These are phyloP conservation scores for Glossophaga mutica DNA, from an alignment of 2,797 vertebrate species.

Conservation along the genomic window DNA sequence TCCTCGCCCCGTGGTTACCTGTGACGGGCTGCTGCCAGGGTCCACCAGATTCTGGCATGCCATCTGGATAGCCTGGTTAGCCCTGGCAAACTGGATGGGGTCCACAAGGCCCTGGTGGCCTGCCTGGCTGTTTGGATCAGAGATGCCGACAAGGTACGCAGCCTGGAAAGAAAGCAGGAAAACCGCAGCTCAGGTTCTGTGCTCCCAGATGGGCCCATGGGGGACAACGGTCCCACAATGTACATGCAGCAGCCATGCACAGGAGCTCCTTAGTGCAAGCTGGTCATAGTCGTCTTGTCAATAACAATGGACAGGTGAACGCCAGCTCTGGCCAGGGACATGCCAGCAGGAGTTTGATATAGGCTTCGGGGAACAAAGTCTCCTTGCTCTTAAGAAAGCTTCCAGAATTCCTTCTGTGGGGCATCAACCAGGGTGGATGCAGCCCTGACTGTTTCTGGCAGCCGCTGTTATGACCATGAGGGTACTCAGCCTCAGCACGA, in stretches of 20 bases:
- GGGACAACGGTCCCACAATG: accelerated
- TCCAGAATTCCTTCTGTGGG: background rate
- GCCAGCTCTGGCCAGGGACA: background rate
- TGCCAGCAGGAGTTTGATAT: background rate
- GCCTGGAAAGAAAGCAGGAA: constrained; percentile 83
- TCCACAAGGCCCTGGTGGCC: constrained; percentile 98
- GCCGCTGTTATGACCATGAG: background rate
- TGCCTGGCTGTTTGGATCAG: constrained; percentile 97
- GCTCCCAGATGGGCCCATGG: background rate
- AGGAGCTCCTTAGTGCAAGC: background rate
- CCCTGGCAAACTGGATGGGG: constrained; percentile 96
- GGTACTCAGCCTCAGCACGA: background rate
- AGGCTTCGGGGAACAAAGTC: background rate
- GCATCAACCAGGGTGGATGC: background rate
- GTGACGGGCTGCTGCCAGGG: constrained; percentile 95
- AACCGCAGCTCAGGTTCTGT: background rate
- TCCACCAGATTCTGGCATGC: constrained; percentile 98
- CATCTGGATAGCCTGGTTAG: constrained; percentile 99
- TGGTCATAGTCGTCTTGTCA: background rate
- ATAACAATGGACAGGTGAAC: background rate
- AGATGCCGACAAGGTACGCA: constrained; percentile 96
- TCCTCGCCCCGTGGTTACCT: constrained; percentile 82
- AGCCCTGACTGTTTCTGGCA: background rate
- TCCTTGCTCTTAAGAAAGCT: background rate
- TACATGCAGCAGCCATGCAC: background rate